Percentiles rank a stretch among this genome's conserved stretches.
Evolutionary conservation across 2,888 invertebrate genomes (phyloP).

Genomic region (Pollenia angustigena): DNA sequence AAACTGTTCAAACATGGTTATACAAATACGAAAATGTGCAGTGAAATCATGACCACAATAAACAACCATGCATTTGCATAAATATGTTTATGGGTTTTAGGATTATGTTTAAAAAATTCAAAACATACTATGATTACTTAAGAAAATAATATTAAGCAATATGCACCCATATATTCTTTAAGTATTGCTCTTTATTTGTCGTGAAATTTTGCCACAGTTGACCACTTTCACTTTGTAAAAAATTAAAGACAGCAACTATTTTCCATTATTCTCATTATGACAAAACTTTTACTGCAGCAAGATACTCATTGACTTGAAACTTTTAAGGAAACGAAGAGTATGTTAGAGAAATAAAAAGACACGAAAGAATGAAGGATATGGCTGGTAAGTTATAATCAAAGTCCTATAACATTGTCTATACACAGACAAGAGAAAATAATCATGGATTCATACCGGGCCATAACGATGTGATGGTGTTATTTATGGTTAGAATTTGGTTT

Average conservation of each 20-base stretch:
- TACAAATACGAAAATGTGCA: not conserved
- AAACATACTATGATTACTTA: too few relatives aligned
- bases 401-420: slow-evolving; percentile 36
- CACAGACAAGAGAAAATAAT: slow-evolving; percentile 18
- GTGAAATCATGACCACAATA: too few relatives aligned
- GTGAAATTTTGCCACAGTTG: slow-evolving; percentile 24
- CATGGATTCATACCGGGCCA: slow-evolving; percentile 51
- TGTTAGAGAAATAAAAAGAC: slow-evolving; percentile 9
- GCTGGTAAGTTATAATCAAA: slow-evolving; percentile 62
- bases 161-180: too few relatives aligned
- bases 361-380: slow-evolving; percentile 29
- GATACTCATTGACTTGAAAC: slow-evolving; percentile 36
- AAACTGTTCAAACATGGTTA: too few relatives aligned
- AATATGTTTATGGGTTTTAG: too few relatives aligned
- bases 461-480: slow-evolving; percentile 76
- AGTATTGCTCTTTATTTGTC: not conserved
- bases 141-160: too few relatives aligned
- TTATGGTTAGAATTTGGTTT: slow-evolving; percentile 81
- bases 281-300: slow-evolving; percentile 58
- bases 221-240: slow-evolving; percentile 60
- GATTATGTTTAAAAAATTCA: too few relatives aligned
- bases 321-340: slow-evolving; percentile 19
- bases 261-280: slow-evolving; percentile 14
- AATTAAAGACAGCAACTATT: slow-evolving; percentile 7
- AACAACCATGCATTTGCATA: too few relatives aligned